phyloP scores from a whole-genome alignment of 2,888 invertebrate species.

The Schrankia costaestrigalis region DNA sequence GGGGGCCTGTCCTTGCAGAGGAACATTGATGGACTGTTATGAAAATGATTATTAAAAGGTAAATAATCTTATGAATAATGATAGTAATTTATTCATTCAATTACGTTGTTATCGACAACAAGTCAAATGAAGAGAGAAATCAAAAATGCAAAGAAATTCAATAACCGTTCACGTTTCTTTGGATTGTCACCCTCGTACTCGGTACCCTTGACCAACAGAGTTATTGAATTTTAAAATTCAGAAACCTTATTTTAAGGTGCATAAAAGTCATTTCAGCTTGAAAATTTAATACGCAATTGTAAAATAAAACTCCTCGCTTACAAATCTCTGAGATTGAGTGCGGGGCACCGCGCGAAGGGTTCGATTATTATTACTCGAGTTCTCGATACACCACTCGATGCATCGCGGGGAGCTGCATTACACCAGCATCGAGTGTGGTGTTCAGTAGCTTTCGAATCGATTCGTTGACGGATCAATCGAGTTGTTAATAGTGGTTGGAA shows the following conservation, averaged over 20 bases:
- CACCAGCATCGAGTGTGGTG: conserved; percentile 39
- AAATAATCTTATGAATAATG: not conserved
- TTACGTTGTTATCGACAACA: conserved; percentile 49
- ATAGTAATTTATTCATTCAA: conserved; percentile 17
- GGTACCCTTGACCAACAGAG: conserved; percentile 38
- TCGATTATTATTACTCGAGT: conserved; percentile 69
- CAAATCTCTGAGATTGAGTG: conserved; percentile 72
- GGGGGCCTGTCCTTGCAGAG: no score
- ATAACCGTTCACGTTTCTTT: conserved; percentile 69
- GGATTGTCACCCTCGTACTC: conserved; percentile 69
- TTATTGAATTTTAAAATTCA: conserved; percentile 6
- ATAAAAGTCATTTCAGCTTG: conserved; percentile 41
- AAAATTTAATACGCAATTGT: conserved; percentile 15
- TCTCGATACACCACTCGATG: conserved; percentile 71
- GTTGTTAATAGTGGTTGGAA: conserved; percentile 19
- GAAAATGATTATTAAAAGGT: not conserved
- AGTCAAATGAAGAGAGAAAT: conserved; percentile 62
- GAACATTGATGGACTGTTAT: no score
- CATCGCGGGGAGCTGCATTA: conserved; percentile 65
- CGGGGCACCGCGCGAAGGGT: conserved; percentile 59
- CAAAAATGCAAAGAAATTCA: conserved; percentile 76
- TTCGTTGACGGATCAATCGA: conserved; percentile 50
- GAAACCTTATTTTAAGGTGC: not conserved
- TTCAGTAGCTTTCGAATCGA: conserved; percentile 48
- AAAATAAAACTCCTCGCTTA: conserved; percentile 40